Evolutionary conservation across 2,888 invertebrate genomes (phyloP).

Genomic region (Drosophila lacicola): DNA sequence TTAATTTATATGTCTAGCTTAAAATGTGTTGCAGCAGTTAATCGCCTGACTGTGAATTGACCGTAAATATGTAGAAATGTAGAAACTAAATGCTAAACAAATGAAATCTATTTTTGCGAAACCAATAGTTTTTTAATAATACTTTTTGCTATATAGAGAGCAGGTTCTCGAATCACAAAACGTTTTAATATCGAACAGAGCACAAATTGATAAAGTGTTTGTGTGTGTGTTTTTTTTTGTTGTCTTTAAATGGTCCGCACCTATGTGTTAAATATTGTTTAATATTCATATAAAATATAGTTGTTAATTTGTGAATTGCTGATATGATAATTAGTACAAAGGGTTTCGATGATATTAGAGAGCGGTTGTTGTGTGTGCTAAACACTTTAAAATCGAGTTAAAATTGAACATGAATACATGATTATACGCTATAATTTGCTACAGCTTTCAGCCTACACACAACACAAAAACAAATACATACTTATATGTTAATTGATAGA

Average conservation of each 20-base stretch:
- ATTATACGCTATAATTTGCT: constrained; percentile 7
- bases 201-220: constrained; percentile 15
- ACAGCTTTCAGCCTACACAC: constrained; percentile 23
- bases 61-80: not conserved
- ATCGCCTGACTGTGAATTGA: not conserved
- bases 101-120: constrained; percentile 14
- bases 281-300: constrained; percentile 40
- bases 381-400: constrained; percentile 27
- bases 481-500: constrained; percentile 18
- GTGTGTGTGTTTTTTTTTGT: not conserved
- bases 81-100: constrained; percentile 21
- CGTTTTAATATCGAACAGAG: constrained; percentile 33
- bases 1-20: constrained; percentile 11
- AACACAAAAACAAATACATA: constrained; percentile 18
- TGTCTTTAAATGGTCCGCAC: constrained; percentile 32
- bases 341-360: constrained; percentile 46
- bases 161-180: constrained; percentile 42
- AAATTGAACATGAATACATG: constrained; percentile 10
- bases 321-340: constrained; percentile 60
- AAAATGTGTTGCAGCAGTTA: constrained; percentile 3
- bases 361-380: constrained; percentile 16
- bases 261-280: constrained; percentile 17
- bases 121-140: constrained; percentile 37
- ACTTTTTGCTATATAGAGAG: constrained; percentile 36
- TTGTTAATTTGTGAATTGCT: constrained; percentile 36